Evolutionary conservation across 2,113 vertebrate species (phyloP).

Genomic region (Xenus cinereus): DNA sequence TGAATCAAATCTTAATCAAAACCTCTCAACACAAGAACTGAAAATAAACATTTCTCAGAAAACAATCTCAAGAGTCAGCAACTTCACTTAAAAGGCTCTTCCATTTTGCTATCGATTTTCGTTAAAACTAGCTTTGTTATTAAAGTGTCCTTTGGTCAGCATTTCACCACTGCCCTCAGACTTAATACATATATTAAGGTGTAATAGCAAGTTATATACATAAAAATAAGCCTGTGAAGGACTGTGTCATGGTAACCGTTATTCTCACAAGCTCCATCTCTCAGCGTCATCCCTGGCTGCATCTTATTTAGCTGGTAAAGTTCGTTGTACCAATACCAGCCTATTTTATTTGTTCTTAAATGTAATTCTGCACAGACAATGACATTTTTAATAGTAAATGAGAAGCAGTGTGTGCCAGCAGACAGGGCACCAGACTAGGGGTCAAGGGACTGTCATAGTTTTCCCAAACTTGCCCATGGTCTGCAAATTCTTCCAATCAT

Average conservation of each 20-base stretch:
- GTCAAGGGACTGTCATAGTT: not conserved
- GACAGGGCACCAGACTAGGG: not conserved
- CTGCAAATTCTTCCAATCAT: constrained; percentile 33
- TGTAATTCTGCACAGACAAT: not conserved
- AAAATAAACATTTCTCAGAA: not conserved
- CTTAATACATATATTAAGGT: not conserved
- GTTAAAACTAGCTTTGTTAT: not conserved
- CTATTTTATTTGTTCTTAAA: not conserved
- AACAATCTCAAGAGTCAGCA: not conserved
- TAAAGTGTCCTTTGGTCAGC: not conserved
- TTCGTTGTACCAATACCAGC: not conserved
- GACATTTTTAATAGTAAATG: not conserved
- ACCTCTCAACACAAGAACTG: not conserved
- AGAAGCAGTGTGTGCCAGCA: not conserved
- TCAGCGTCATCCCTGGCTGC: not conserved
- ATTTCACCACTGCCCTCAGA: not conserved
- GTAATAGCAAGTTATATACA: not conserved
- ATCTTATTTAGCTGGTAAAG: not conserved
- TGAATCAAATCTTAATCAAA: not conserved
- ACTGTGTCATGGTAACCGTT: not conserved
- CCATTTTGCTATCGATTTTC: not conserved
- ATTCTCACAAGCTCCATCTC: not conserved
- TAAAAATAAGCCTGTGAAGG: not conserved
- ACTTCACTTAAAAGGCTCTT: not conserved
- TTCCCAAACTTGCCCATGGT: not conserved